phyloP scores from a whole-genome alignment of 2,797 vertebrate genomes.

The Denticeps clupeoides region DNA sequence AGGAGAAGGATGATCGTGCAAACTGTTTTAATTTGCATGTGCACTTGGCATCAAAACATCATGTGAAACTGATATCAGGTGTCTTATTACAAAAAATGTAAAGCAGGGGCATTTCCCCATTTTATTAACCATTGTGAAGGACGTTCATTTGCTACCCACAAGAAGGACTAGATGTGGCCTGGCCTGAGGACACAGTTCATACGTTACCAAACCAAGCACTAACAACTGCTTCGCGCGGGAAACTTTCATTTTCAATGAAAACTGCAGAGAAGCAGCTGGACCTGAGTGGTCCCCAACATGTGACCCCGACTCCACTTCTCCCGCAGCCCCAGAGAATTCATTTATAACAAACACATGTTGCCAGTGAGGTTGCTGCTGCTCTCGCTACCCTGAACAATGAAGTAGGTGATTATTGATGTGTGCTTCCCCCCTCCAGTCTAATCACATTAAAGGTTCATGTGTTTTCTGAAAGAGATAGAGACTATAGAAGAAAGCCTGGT shows the following conservation, averaged over 20 bases:
- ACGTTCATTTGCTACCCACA: no score
- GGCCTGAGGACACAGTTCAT: conserved; percentile 7
- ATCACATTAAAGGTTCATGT: conserved; percentile 25
- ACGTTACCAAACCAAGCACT: conserved; percentile 6
- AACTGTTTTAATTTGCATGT: background rate
- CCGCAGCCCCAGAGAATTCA: conserved; percentile 15
- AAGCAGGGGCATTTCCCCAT: no score
- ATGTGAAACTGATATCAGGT: no score
- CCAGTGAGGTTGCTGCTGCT: conserved; percentile 22
- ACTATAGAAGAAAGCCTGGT: conserved; percentile 5
- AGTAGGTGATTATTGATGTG: conserved; percentile 34
- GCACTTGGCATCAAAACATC: no score
- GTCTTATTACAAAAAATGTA: no score
- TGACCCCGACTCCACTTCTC: conserved; percentile 1
- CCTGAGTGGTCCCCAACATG: conserved; percentile 25
- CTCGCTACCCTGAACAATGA: conserved; percentile 21
- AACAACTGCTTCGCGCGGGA: conserved; percentile 6
- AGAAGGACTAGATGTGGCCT: conserved; percentile 5
- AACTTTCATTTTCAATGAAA: conserved; percentile 16
- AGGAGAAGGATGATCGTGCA: background rate
- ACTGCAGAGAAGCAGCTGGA: conserved; percentile 20
- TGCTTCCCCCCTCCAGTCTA: conserved; percentile 13
- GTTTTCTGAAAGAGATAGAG: conserved; percentile 15
- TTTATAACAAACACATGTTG: conserved; percentile 34
- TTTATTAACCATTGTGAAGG: no score